Evolutionary conservation across 2,113 vertebrate genomes (phyloP).

Genomic region (Ophthalmolycus amberensis): DNA sequence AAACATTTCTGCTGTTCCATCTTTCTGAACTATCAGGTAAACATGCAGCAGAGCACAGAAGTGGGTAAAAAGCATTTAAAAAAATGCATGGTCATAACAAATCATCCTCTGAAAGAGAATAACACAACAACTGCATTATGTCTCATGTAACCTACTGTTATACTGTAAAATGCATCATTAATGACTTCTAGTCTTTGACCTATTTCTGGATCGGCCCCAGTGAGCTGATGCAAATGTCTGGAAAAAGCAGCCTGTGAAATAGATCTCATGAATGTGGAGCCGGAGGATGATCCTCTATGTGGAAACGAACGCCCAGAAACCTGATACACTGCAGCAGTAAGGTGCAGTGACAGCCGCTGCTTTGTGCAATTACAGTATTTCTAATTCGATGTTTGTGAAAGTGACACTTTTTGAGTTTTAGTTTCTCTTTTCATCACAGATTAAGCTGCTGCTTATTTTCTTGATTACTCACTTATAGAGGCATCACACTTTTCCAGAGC

Average conservation of each 20-base stretch:
- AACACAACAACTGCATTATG: slow-evolving; percentile 16
- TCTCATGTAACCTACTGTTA: slow-evolving; percentile 25
- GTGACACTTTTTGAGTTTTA: neutral
- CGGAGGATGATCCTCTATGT: neutral
- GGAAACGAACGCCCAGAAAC: slow-evolving; percentile 15
- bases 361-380: neutral
- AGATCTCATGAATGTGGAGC: slow-evolving; percentile 63
- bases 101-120: neutral
- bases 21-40: slow-evolving; percentile 8
- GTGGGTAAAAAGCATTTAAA: neutral
- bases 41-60: slow-evolving; percentile 11
- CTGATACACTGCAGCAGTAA: neutral
- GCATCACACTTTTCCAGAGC: neutral
- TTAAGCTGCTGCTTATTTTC: too few relatives aligned
- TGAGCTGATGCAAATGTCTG: slow-evolving; percentile 49
- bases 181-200: slow-evolving; percentile 65
- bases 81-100: neutral
- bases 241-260: slow-evolving; percentile 51
- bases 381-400: slow-evolving; percentile 1
- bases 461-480: neutral
- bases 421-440: neutral
- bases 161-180: slow-evolving; percentile 63
- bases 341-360: neutral
- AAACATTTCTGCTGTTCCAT: slow-evolving; percentile 23
- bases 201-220: slow-evolving; percentile 63